A percentile compares a stretch with the other conserved stretches of the same genome.
Conservation (phyloP, 2,888 invertebrate genomes). For the Fragum whitleyi region DNA sequence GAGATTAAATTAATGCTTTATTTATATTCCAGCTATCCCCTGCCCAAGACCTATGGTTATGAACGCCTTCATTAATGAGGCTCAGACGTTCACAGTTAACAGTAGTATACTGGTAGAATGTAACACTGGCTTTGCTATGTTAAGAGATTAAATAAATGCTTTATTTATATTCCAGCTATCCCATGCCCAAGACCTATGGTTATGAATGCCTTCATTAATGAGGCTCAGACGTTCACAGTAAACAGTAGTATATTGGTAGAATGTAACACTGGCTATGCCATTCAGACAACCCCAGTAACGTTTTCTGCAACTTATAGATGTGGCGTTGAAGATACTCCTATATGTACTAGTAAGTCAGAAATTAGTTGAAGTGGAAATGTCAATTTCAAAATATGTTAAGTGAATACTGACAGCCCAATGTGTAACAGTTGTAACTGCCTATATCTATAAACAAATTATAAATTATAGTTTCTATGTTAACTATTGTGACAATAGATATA, state of each 20-base stretch:
- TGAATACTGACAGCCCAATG: no score
- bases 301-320: constrained; percentile 62
- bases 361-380: no score
- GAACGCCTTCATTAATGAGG: constrained; percentile 44
- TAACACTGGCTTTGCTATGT: constrained; percentile 69
- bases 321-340: constrained; percentile 64
- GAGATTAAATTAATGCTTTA: no score
- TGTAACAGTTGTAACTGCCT: no score
- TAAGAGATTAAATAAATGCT: no score
- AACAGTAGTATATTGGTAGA: constrained; percentile 64
- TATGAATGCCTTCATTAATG: constrained; percentile 44
- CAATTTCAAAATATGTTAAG: no score
- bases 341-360: constrained; percentile 69
- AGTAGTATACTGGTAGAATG: constrained; percentile 69
- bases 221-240: constrained; percentile 5
- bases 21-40: constrained; percentile 48
- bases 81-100: constrained; percentile 34
- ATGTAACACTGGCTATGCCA: constrained; percentile 71
- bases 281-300: constrained; percentile 34
- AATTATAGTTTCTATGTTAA: no score
- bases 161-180: constrained; percentile 49
- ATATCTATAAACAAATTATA: no score
- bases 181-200: constrained; percentile 49
- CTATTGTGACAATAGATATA: no score
- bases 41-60: constrained; percentile 46